phyloP scores from a whole-genome alignment of 2,797 vertebrate species.

The Zalophus californianus region DNA sequence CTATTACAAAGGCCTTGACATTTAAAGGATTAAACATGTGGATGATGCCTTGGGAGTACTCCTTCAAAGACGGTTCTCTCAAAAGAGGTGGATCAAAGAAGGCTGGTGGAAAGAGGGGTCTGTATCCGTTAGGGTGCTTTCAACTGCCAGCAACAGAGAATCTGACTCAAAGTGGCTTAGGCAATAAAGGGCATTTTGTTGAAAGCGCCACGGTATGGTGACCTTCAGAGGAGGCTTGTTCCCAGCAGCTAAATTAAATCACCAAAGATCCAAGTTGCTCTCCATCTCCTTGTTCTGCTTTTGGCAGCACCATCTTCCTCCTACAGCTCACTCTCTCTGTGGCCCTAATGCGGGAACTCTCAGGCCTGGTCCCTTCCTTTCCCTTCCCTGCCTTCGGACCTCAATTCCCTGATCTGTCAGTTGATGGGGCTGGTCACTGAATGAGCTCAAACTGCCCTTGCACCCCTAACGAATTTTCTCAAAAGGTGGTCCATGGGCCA shows the following conservation, averaged over 20 bases:
- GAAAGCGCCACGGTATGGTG: neutral
- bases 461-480: neutral
- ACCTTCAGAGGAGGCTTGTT: neutral
- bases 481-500: neutral
- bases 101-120: neutral
- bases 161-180: neutral
- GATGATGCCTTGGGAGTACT: conserved; percentile 22
- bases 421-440: neutral
- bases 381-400: neutral
- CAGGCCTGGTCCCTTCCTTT: neutral
- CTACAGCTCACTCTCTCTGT: neutral
- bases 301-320: neutral
- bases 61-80: conserved; percentile 57
- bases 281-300: neutral
- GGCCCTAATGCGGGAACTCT: neutral
- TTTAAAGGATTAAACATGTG: conserved; percentile 58
- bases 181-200: conserved; percentile 19
- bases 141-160: neutral
- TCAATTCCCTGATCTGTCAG: neutral
- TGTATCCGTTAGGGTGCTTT: neutral
- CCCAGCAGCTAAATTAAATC: neutral
- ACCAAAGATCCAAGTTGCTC: neutral
- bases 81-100: conserved; percentile 62
- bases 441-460: neutral
- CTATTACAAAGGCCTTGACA: conserved; percentile 36